Base-by-base conservation (phyloP, 2,113 vertebrate species). In the Recurvirostra avosetta region DNA sequence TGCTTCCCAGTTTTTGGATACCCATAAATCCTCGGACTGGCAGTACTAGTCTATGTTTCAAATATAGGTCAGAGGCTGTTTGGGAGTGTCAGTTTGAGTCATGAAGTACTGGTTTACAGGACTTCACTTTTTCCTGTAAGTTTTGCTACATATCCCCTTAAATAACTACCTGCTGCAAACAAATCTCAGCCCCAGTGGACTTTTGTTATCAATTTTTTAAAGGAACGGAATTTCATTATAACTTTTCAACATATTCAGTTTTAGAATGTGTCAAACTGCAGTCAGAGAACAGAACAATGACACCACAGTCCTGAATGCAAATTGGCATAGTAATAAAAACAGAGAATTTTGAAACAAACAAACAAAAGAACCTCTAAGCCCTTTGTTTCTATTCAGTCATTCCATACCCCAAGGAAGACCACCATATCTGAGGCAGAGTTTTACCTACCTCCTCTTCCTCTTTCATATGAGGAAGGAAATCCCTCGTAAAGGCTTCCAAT, bases 381-480 rank as follows among this genome's bases (percentile, higher is more conserved):
- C 12, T n/a, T 43, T 56, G 56, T 29, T 27, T 58, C 81, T 72
- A 34, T 49, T 56, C 43, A 84, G 30, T 77, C 38, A 45, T 38
- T 79, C 32, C 53, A 94, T 86, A 67, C 2, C 4, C 25, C 53
- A 92, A 27, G 7, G 8, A 67, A 84, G 56, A 53, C 30, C n/a
- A 49, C 3, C 20, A 20, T 32, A 43, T 41, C 0, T 41, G 27
- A 72, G 30, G 18, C 90, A 67, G 85, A 83, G 13, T 62, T 66
- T 66, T 43, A 93, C 98, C 78, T 96, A 99, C 99, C 99, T 99
- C 99, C 86, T 99, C 99, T 75, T 99, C 99, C 94, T 99, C 99
- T 97, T 99, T 99, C 99, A 99, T 99, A 95, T 99, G 99, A 94
- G 99, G 99, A 97, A 99, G 98, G 96, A 99, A 99, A 98, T 99